Base-by-base conservation (phyloP, 2,113 vertebrate species). In the Alouatta palliata region DNA sequence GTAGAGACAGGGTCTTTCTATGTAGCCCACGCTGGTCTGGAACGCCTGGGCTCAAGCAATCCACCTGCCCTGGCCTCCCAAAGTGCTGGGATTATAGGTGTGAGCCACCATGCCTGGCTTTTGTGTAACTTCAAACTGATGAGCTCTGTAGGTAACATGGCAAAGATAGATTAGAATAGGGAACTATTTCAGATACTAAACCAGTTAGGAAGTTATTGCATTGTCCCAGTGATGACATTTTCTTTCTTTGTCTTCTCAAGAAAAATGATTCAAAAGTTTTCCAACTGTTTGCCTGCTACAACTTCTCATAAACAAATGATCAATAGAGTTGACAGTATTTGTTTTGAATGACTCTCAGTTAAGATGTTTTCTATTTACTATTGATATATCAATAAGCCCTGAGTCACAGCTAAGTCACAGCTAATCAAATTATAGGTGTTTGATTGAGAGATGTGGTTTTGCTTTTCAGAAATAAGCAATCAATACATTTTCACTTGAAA, bases 151-250 rank as follows among this genome's bases (percentile, higher is more conserved):
- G 10, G 20, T 64, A 52, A 68, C 13, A 23, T 20, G n/a, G 17
- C 16, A 37, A 7, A 5, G 16, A 9, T 0, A 68, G 19, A 27
- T 32, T 3, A 35, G 25, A 35, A 23, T 0, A 64, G 6, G n/a
- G 35, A 56, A 64, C 56, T 20, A 49, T 12, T 25, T 43, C 21
- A 37, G 32, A 4, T 30, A 17, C 27, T 14, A 85, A 10, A 52
- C 27, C 45, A 4, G 12, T 6, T 21, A n/a, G n/a, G 40, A 68
- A 37, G 17, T 66, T 20, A 30, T 32, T 70, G 8, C 21, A 14
- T 13, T 37, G 35, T 8, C 17, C 37, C 35, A 81, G 20, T 17
- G 40, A 52, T 20, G 40, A 58, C 37, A 5, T 68, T 85, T 56
- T 87, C 19, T 58, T 54, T 52, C 37, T 91, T 76, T 85, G 45